Percentiles rank a stretch among this genome's conserved stretches.
Evolutionary conservation across 2,888 invertebrate genomes (phyloP).

Genomic region (Melinaea marsaeus): DNA sequence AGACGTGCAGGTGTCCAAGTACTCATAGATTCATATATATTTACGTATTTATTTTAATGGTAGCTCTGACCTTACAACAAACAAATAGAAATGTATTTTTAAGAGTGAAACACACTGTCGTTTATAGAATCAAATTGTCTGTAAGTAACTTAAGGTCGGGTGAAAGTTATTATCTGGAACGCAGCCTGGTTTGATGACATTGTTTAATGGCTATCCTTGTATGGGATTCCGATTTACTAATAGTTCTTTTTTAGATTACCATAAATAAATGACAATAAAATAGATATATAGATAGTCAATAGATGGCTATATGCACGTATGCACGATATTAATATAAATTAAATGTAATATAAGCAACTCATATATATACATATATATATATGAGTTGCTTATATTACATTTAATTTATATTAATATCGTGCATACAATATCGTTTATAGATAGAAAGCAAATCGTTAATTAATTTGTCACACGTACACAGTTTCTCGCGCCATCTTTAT

Average conservation of each 20-base stretch:
- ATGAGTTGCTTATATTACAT: background rate
- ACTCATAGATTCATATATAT: no score
- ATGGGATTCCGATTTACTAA: constrained; percentile 24
- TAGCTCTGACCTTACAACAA: no score
- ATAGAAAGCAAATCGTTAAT: background rate
- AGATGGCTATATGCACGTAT: background rate
- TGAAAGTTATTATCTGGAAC: constrained; percentile 46
- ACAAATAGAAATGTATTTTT: no score
- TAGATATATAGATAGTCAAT: no score
- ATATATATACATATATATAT: no score
- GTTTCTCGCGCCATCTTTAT: background rate
- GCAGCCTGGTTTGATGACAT: constrained; percentile 45
- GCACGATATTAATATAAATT: background rate
- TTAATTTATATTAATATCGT: background rate
- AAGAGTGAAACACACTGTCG: no score
- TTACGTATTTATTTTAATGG: no score
- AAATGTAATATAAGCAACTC: background rate
- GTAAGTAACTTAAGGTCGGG: constrained; percentile 35
- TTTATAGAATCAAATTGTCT: background rate
- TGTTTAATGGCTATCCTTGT: constrained; percentile 31
- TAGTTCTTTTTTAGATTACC: background rate
- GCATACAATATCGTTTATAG: background rate
- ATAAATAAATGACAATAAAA: no score
- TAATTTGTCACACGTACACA: background rate
- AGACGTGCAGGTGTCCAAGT: no score